These are phyloP conservation scores for Astyanax mexicanus DNA, from an alignment of 2,797 vertebrate genomes.

Conservation along the genomic window DNA sequence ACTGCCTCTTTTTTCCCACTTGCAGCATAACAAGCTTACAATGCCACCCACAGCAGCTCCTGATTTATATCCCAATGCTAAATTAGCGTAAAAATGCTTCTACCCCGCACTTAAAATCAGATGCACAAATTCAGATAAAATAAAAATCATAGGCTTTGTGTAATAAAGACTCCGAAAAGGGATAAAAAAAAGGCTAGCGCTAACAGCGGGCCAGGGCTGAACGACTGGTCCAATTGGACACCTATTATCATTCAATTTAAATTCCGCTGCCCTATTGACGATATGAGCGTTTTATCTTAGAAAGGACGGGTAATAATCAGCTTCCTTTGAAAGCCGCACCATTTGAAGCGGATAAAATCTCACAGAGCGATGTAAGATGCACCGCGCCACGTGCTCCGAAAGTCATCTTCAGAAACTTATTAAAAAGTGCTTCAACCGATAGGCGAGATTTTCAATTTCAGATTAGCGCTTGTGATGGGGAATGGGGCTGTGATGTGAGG, in stretches of 20 bases:
- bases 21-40: background rate
- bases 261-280: constrained; percentile 7
- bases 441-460: constrained; percentile 51
- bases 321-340: constrained; percentile 14
- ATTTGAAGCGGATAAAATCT: constrained; percentile 32
- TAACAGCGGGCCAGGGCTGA: background rate
- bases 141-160: background rate
- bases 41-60: too few species aligned
- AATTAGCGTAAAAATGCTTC: background rate
- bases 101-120: background rate
- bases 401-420: constrained; percentile 32
- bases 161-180: background rate
- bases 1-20: background rate
- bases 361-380: constrained; percentile 26
- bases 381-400: constrained; percentile 15
- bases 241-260: constrained; percentile 27
- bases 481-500: background rate
- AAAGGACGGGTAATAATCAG: constrained; percentile 5
- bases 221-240: background rate
- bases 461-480: constrained; percentile 27
- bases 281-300: background rate
- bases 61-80: background rate
- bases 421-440: constrained; percentile 23
- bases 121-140: background rate
- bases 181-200: background rate